A percentile compares a stretch with the other conserved stretches of the same genome.
These are phyloP conservation scores for Pristionchus entomophagus DNA, from an alignment of 2,888 invertebrate genomes.

Conservation along the genomic window DNA sequence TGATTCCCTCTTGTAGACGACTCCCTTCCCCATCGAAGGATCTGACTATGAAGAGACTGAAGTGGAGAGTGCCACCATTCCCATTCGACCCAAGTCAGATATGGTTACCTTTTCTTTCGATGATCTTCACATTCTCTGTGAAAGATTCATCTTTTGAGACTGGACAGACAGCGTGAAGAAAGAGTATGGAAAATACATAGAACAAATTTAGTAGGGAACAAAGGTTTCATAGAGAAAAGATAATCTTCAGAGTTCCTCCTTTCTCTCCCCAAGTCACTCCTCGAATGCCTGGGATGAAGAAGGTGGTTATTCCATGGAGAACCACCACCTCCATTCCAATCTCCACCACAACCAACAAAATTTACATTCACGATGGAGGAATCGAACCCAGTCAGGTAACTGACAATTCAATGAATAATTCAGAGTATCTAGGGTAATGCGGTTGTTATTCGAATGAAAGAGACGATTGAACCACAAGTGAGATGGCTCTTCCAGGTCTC, in stretches of 20 bases:
- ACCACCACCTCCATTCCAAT: constrained; percentile 15
- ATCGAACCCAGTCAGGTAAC: constrained; percentile 44
- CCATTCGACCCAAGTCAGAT: not conserved
- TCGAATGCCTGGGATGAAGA: not conserved
- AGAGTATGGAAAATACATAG: not conserved
- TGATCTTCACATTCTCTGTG: not conserved
- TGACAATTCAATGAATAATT: not conserved
- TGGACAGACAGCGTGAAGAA: not conserved
- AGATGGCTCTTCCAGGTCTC: not conserved
- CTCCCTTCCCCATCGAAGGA: constrained; percentile 1
- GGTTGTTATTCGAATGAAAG: no score
- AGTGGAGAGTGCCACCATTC: not conserved
- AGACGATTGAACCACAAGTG: not conserved
- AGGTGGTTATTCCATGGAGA: constrained; percentile 19
- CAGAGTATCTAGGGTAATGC: no score
- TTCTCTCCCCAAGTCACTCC: not conserved
- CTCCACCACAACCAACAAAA: not conserved
- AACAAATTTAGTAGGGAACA: no score
- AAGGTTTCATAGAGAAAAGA: not conserved
- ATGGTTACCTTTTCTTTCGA: not conserved
- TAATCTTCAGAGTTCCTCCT: not conserved
- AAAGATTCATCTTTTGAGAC: not conserved
- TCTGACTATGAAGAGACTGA: constrained; percentile 1
- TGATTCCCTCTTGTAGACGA: not conserved
- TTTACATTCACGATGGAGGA: constrained; percentile 39